Percentiles rank a stretch among this genome's conserved stretches.
Conservation (phyloP, 2,113 vertebrate genomes). For the Mesitornis unicolor region DNA sequence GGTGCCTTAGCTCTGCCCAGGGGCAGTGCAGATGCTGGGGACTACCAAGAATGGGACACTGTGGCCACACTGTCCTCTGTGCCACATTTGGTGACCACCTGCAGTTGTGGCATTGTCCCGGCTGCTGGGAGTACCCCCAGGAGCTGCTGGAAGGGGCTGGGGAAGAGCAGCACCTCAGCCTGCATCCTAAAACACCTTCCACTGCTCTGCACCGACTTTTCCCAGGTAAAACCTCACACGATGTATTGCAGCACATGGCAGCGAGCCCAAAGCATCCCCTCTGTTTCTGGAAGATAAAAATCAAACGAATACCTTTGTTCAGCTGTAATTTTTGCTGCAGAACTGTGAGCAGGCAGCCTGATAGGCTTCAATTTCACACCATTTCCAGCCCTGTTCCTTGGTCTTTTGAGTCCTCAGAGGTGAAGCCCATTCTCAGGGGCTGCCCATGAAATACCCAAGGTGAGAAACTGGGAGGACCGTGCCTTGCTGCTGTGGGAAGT, state of each 20-base stretch:
- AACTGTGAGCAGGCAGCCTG: background rate
- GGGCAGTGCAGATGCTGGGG: background rate
- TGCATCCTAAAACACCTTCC: background rate
- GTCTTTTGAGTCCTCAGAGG: background rate
- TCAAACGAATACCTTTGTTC: background rate
- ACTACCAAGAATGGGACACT: background rate
- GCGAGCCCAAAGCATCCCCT: background rate
- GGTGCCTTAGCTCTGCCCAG: background rate
- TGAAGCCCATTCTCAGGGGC: background rate
- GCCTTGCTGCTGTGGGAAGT: background rate
- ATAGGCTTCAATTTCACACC: background rate
- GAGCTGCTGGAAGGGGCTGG: background rate
- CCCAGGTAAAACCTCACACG: rapidly evolving
- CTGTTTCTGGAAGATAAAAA: background rate
- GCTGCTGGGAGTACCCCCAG: background rate
- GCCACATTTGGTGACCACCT: background rate
- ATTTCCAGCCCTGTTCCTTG: background rate
- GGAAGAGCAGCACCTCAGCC: background rate
- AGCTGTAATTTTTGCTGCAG: background rate
- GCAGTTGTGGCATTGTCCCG: background rate
- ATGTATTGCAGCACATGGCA: rapidly evolving
- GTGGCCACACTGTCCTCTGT: background rate
- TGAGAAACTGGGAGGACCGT: no score
- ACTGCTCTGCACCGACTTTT: background rate
- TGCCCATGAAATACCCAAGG: background rate